Base-by-base conservation (phyloP, 2,888 invertebrate species). In the Oasisia sp. region DNA sequence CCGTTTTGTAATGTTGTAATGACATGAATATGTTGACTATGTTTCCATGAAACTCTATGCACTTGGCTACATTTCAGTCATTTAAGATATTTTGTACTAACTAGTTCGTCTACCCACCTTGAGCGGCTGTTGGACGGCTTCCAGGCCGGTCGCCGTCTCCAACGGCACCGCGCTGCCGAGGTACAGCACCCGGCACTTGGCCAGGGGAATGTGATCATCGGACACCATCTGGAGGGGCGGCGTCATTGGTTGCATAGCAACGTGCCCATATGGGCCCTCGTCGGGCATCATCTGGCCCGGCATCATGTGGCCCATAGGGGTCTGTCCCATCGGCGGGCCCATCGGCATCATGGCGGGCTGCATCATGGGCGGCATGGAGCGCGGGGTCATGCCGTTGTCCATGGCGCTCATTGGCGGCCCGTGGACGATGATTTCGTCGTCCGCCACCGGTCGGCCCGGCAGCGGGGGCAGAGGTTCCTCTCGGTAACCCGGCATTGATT, bases 141-240 rank as follows among this genome's bases (percentile, higher is more conserved):
- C 96, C 32, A 96, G 93, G 0, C 96, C 96, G 12, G 94, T 94
- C 0, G 95, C 93, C 0, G 96, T 95, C 91, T 96, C 95, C 89
- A 95, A 90, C 11, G 96, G 96, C 1, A 96, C 95, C 3, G 96
- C 95, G 93, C 95, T 96, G 5, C 96, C 96, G n/a, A 96, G 95
- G 92, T 96, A 96, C 89, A 96, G 93, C n/a, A 96, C 96, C 12
- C 95, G 94, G 92, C 94, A 94, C 92, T 94, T 94, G 44, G 94
- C 93, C 91, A 95, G 93, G 5, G 94, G 93, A 14, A 94, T 93
- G 89, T 94, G 94, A 32, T 93, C 74, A 58, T 74, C 93, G 90
- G n/a, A 38, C 1, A 38, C 27, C 91, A 89, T 91, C 74, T 32
- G 56, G 32, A 32, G 58, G 4, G 44, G 91, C 90, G 90, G 74